Percentiles rank a stretch among this genome's conserved stretches.
phyloP scores from a whole-genome alignment of 2,797 vertebrate species.

The Babyrousa celebensis region DNA sequence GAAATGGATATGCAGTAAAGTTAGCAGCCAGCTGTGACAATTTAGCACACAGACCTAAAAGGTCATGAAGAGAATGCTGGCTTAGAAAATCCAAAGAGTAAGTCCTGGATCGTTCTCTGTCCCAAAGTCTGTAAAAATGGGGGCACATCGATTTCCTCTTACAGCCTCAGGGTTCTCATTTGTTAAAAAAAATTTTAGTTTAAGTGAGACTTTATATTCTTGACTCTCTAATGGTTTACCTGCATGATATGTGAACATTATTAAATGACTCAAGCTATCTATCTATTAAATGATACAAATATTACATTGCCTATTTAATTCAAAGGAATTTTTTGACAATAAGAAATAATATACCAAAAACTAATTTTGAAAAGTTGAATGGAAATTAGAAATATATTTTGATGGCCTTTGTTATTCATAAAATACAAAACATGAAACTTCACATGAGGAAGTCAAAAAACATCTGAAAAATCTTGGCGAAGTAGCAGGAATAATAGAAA shows the following conservation, averaged over 20 bases:
- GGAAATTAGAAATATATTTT: conserved; percentile 41
- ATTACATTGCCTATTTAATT: neutral
- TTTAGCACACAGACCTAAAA: neutral
- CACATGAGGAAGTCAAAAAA: conserved; percentile 47
- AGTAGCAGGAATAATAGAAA: conserved; percentile 4
- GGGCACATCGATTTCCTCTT: neutral
- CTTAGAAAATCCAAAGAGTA: neutral
- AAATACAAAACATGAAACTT: conserved; percentile 42
- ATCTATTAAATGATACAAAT: neutral
- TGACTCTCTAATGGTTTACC: neutral
- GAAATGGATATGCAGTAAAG: neutral
- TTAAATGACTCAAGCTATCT: neutral
- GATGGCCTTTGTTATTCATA: neutral
- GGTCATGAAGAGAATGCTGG: neutral
- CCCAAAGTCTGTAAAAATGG: neutral
- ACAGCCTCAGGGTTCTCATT: neutral
- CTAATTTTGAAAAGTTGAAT: conserved; percentile 19
- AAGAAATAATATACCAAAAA: conserved; percentile 41
- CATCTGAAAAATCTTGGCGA: conserved; percentile 17
- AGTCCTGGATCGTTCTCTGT: neutral
- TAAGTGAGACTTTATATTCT: conserved; percentile 17
- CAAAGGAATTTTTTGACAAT: neutral
- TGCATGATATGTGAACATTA: neutral
- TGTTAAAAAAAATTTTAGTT: neutral
- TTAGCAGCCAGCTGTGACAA: neutral